Conservation (phyloP, 2,113 vertebrate genomes). For the Sceloporus tristichus region DNA sequence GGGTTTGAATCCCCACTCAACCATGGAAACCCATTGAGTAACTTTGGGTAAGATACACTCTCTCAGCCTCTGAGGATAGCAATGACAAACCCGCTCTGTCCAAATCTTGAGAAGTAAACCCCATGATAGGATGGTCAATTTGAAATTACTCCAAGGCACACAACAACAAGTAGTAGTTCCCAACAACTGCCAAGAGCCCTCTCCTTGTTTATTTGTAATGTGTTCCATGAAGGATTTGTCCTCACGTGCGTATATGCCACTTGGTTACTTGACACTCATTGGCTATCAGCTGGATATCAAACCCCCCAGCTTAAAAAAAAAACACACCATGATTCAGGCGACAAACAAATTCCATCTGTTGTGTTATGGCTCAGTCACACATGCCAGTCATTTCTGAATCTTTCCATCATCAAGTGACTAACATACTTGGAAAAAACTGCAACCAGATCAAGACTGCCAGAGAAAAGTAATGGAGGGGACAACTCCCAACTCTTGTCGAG, state of each 20-base stretch:
- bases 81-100: too few species aligned
- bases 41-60: too few species aligned
- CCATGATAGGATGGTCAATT: too few species aligned
- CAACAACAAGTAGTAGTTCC: background rate
- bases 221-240: background rate
- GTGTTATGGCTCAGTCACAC: background rate
- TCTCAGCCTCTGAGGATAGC: too few species aligned
- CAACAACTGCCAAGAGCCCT: background rate
- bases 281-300: background rate
- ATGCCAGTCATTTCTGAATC: background rate
- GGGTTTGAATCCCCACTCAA: too few species aligned
- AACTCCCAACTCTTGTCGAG: background rate
- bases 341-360: background rate
- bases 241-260: too few species aligned
- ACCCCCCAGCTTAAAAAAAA: too few species aligned
- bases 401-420: background rate
- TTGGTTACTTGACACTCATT: background rate
- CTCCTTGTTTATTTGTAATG: background rate
- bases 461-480: background rate
- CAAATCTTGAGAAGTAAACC: too few species aligned
- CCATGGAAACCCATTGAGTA: too few species aligned
- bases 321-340: too few species aligned
- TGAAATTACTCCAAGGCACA: too few species aligned
- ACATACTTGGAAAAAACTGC: background rate
- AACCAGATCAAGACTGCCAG: background rate